Percentiles rank a stretch among this genome's conserved stretches.
These are phyloP conservation scores for Pseudomyrmex cubaensis DNA, from an alignment of 1,140 invertebrate species.

Conservation along the genomic window DNA sequence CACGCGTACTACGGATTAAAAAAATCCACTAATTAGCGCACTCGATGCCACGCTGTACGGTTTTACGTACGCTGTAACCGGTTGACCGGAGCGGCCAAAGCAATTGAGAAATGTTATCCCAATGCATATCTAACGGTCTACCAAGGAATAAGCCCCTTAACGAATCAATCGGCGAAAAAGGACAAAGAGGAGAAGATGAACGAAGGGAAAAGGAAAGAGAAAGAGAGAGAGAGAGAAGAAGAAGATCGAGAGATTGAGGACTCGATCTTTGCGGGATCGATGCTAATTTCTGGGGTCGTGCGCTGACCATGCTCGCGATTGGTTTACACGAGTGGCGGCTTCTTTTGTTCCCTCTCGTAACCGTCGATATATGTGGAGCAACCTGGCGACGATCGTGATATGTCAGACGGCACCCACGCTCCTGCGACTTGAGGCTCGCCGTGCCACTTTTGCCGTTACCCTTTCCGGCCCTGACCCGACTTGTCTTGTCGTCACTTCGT, in stretches of 20 bases:
- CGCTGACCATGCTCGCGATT: conserved; percentile 58
- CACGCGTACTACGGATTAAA: neutral
- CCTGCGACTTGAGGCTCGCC: conserved; percentile 65
- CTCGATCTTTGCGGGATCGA: conserved; percentile 66
- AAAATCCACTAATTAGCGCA: conserved; percentile 28
- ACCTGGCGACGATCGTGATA: conserved; percentile 74
- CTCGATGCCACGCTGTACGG: neutral
- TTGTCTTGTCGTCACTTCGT: conserved; percentile 66
- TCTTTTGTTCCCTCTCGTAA: conserved; percentile 72
- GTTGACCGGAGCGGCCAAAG: neutral
- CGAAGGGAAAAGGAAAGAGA: conserved; percentile 3
- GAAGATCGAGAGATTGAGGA: conserved; percentile 65
- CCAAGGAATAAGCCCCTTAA: conserved; percentile 42
- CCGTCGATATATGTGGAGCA: conserved; percentile 69
- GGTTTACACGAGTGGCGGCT: conserved; percentile 59
- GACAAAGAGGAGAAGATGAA: conserved; percentile 1
- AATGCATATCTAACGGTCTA: conserved; percentile 44
- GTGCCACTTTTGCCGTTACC: conserved; percentile 66
- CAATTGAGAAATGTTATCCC: conserved; percentile 28
- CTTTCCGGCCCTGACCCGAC: conserved; percentile 70
- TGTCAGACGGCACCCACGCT: conserved; percentile 72
- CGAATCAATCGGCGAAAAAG: conserved; percentile 64
- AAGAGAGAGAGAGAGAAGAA: neutral
- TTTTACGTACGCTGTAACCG: conserved; percentile 29
- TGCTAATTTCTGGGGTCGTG: conserved; percentile 72